phyloP scores from a whole-genome alignment of 2,888 invertebrate species.

The Tachina fera region DNA sequence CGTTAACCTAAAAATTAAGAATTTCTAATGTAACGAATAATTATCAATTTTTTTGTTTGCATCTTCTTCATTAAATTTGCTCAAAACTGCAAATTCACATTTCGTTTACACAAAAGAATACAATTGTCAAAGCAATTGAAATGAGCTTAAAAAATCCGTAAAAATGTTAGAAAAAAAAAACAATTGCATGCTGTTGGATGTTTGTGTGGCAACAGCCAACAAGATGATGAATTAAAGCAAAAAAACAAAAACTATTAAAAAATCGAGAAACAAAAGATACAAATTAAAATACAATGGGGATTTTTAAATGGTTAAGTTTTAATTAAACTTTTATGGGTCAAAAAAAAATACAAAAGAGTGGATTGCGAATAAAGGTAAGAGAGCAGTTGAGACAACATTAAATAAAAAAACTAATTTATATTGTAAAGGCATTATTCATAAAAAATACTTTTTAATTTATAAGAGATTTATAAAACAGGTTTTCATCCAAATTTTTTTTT shows the following conservation, averaged over 20 bases:
- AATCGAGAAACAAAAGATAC: background rate
- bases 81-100: conserved; percentile 20
- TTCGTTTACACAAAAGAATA: conserved; percentile 51
- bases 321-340: conserved; percentile 46
- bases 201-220: background rate
- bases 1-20: conserved; percentile 59
- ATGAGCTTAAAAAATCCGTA: conserved; percentile 39
- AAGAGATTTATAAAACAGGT: too few species aligned
- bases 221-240: background rate
- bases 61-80: background rate
- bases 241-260: background rate
- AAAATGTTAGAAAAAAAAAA: conserved; percentile 35
- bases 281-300: conserved; percentile 52
- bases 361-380: background rate
- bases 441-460: too few species aligned
- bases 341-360: background rate
- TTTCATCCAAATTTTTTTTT: too few species aligned
- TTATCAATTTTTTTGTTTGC: conserved; percentile 14
- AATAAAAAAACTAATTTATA: background rate
- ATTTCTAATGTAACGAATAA: conserved; percentile 57
- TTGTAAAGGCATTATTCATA: too few species aligned
- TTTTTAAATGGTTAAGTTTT: conserved; percentile 33
- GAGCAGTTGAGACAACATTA: too few species aligned
- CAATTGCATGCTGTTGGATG: conserved; percentile 35
- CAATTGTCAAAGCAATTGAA: conserved; percentile 61